Evolutionary conservation across 1,140 invertebrate genomes (phyloP), one percentile per base, ranked within the genome.

Genomic region (Papilio polytes): DNA sequence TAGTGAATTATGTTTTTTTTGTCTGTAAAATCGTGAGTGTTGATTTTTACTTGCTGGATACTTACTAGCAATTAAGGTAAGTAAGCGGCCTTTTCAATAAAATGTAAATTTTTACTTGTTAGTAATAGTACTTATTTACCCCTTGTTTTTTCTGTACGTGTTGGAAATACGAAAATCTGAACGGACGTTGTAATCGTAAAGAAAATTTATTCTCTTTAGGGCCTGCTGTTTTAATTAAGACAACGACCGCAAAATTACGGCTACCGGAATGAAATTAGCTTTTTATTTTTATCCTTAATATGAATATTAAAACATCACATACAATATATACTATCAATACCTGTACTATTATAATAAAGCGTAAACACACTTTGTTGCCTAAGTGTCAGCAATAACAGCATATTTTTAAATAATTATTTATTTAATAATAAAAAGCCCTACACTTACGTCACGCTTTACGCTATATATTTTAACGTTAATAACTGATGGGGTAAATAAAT

Each of bases 161-260:
- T 66, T 66, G 22, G 36, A 66, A 66, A 66, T 66, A 66, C 63
- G 26, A 66, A 66, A 66, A 66, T 66, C 63, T 66, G 13, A 13
- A 66, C 26, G 22, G 63, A 66, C 22, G 18, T 15, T 66, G 31
- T 31, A 66, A 66, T 66, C 63, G 63, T 66, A 31, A 66, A 26
- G 63, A 31, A 31, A 66, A 66, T 66, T 66, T 66, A 66, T 66
- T 66, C 63, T 31, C 63, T 66, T 66, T 66, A 66, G 63, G 63
- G 63, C 63, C 22, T 66, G 12, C 63, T 31, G 26, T 31, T 66
- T 66, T 66, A 66, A 66, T 66, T 66, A 66, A 26, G 63, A 66
- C 63, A 66, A 66, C 63, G 22, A 31, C 63, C 63, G 22, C 63
- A 66, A 31, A 66, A 66, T 66, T 66, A 66, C 63, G 63, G 63